These are phyloP conservation scores for Esox niger DNA, from an alignment of 2,113 vertebrate species.

Conservation along the genomic window DNA sequence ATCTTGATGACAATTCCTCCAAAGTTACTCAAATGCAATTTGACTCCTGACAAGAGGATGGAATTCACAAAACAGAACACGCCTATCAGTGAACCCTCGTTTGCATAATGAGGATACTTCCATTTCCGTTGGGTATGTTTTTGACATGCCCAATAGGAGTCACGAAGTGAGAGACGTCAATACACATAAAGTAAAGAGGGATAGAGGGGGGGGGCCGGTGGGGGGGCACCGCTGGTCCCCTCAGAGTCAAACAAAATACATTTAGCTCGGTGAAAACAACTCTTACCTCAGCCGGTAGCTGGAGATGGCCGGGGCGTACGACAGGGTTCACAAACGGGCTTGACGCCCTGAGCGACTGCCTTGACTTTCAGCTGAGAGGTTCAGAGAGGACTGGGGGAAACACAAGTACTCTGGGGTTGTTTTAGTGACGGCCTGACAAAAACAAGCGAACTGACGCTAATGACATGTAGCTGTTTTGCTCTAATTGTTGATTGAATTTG, in stretches of 20 bases:
- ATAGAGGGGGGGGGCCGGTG: slow-evolving; percentile 64
- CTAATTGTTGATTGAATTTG: slow-evolving; percentile 84
- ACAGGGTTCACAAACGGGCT: slow-evolving; percentile 17
- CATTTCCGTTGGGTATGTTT: slow-evolving; percentile 85
- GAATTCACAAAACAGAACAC: slow-evolving; percentile 94
- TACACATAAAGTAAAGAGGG: slow-evolving; percentile 67
- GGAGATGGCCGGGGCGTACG: slow-evolving; percentile 61
- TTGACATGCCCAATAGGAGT: slow-evolving; percentile 84
- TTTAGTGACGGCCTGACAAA: slow-evolving; percentile 70
- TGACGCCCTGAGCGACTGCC: slow-evolving; percentile 63
- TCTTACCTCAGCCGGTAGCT: slow-evolving; percentile 65
- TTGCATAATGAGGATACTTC: slow-evolving; percentile 95
- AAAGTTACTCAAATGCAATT: slow-evolving; percentile 94
- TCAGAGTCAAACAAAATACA: slow-evolving; percentile 77
- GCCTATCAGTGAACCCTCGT: slow-evolving; percentile 85
- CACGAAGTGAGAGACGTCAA: slow-evolving; percentile 77
- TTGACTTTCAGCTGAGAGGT: slow-evolving; percentile 52
- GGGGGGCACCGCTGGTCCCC: slow-evolving; percentile 75
- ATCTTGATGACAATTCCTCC: slow-evolving; percentile 90
- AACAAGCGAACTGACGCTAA: slow-evolving; percentile 78
- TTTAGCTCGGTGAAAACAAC: slow-evolving; percentile 68
- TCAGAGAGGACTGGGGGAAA: slow-evolving; percentile 52
- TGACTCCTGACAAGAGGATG: slow-evolving; percentile 94
- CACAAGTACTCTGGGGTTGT: slow-evolving; percentile 60
- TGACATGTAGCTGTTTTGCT: slow-evolving; percentile 81